Base-by-base conservation (phyloP, 1,140 invertebrate species). In the Venturia canescens region DNA sequence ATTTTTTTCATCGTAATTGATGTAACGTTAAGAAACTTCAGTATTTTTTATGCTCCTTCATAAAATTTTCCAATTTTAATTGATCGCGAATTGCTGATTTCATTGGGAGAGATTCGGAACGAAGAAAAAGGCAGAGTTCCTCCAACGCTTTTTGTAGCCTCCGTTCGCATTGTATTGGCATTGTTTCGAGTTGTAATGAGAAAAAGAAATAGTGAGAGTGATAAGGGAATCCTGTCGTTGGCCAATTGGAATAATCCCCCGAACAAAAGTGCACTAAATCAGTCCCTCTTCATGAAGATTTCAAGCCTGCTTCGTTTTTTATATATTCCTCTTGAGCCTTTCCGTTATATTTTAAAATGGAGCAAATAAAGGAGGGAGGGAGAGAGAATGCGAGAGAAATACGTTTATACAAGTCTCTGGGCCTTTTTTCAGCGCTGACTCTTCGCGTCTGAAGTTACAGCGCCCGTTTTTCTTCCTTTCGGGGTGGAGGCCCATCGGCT, bases 401-500 rank as follows among this genome's bases (percentile, higher is more conserved):
- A 66, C 60, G 16, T 66, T 15, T 66, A 27, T 66, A 66, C 60
- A 26, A n/a, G 60, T 66, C 76, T 63, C 31, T 60, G 60, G 70
- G 34, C 71, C 31, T 78, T 60, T 60, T 78, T 66, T 67, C 13
- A 57, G 48, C 60, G 31, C 53, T 70, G 79, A 69, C 83, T 83
- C 84, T n/a, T n/a, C n/a, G n/a, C 74, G 18, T 79, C 79, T 69
- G 71, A 80, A 80, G 79, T 74, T 79, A 80, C 78, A 70, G 74
- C 76, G 75, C 15, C 48, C 57, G 75, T 83, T 83, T 83, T 83
- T 83, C 75, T 57, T 72, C 53, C 74, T 60, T 44, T 77, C 27
- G 60, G 60, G 60, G 60, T 78, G 38, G 75, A 69, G 21, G n/a
- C 38, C 57, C 67, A 48, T 74, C 60, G 67, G 44, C 78, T 82